Evolutionary conservation across 2,113 vertebrate genomes (phyloP), one percentile per base, ranked within the genome.

Genomic region (Chaetodon auriga): DNA sequence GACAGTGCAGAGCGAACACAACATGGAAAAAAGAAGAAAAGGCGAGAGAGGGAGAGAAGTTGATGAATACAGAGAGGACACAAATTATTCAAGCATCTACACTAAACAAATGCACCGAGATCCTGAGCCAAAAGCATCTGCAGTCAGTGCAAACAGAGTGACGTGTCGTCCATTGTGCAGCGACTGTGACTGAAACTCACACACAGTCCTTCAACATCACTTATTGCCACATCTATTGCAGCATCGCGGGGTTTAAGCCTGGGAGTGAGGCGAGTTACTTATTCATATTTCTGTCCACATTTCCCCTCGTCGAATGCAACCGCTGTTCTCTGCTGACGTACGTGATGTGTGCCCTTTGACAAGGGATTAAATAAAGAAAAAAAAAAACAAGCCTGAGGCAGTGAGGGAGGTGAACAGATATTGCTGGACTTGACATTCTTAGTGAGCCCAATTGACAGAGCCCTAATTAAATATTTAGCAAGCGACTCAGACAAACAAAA

Each of bases 381-480:
- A 74, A 68, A 15, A 48, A 82, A 85, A 83, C 45, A 75, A 64
- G 60, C 81, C 86, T 0, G 15, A 68, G 86, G 83, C 89, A 35
- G 70, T 13, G 13, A 51, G 60, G 61, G 53, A 79, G 72, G 81
- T 62, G 78, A 78, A 68, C 71, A 78, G 71, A 74, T 79, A 83
- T 72, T 74, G 81, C 84, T 70, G 74, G 82, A 90, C 84, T 80
- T 90, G 82, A 87, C 87, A 61, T 89, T 88, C 75, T 81, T 35
- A 25, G 55, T 25, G 68, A 87, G 63, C 57, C 82, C 78, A 66
- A 82, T 72, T 80, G 89, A 87, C 76, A 75, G 76, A 78, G 73
- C 48, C 77, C 62, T 78, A 68, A 92, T 92, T 89, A 91, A 91
- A 90, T 88, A 92, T 92, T 90, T 88, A 93, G 86, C 57, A 68